These are phyloP conservation scores for Ornithoptera alexandrae DNA, from an alignment of 2,888 invertebrate genomes.

Conservation along the genomic window DNA sequence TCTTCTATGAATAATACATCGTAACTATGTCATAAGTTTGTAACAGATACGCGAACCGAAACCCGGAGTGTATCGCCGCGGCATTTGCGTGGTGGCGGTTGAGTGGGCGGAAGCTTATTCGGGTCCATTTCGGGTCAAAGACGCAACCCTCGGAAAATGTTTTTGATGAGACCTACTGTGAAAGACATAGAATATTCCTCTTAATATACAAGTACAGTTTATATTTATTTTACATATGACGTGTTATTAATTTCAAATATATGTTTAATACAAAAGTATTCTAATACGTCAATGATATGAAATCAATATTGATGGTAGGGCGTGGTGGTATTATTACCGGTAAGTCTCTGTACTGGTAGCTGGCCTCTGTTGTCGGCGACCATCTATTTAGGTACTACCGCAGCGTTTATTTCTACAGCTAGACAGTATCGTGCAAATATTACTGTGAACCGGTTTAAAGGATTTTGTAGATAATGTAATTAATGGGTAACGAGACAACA, in stretches of 20 bases:
- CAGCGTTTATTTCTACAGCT: too few relatives aligned
- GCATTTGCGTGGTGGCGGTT: constrained; percentile 1
- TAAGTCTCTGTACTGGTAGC: too few relatives aligned
- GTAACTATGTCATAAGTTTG: constrained; percentile 23
- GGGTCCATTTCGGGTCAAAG: constrained; percentile 37
- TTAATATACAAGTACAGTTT: not conserved
- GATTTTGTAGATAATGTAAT: too few relatives aligned
- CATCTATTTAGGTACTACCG: too few relatives aligned
- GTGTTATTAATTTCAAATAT: not conserved
- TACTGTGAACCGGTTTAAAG: too few relatives aligned
- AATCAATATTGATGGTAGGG: too few relatives aligned
- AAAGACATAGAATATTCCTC: not conserved
- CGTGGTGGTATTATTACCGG: too few relatives aligned
- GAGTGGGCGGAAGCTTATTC: constrained; percentile 29
- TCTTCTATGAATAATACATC: constrained; percentile 24
- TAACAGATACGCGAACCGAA: constrained; percentile 20
- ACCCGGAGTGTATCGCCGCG: not conserved
- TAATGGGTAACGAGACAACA: too few relatives aligned
- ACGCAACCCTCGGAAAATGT: constrained; percentile 35
- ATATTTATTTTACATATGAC: not conserved
- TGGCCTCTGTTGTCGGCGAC: too few relatives aligned
- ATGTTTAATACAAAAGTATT: not conserved
- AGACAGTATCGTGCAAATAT: too few relatives aligned
- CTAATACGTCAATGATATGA: too few relatives aligned
- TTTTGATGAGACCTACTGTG: constrained; percentile 32